phyloP scores from a whole-genome alignment of 2,888 invertebrate genomes.

The Pseudococcus jackbeardsleyi region DNA sequence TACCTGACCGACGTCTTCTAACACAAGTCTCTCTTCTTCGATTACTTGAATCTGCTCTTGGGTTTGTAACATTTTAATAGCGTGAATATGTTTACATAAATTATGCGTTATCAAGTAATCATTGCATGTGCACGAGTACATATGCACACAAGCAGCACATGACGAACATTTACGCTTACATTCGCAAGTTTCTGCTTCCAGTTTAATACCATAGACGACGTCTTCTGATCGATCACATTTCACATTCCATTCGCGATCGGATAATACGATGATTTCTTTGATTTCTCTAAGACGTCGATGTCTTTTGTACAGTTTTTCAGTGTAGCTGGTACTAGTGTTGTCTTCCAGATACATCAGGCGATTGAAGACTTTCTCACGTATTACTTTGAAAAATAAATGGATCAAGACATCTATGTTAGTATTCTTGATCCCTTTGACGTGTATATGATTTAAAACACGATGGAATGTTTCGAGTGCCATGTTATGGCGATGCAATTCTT shows the following conservation, averaged over 20 bases:
- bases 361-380: constrained; percentile 63
- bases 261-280: background rate
- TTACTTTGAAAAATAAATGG: constrained; percentile 59
- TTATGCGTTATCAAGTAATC: constrained; percentile 64
- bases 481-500: constrained; percentile 62
- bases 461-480: constrained; percentile 65
- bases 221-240: background rate
- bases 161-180: constrained; percentile 38
- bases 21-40: background rate
- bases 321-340: constrained; percentile 42
- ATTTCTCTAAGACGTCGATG: constrained; percentile 42
- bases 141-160: constrained; percentile 57
- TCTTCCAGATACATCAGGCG: constrained; percentile 40
- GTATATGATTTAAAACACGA: constrained; percentile 64
- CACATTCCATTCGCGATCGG: background rate
- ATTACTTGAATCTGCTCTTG: background rate
- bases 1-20: constrained; percentile 25
- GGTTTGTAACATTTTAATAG: constrained; percentile 25
- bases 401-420: constrained; percentile 61
- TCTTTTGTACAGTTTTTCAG: constrained; percentile 34
- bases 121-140: constrained; percentile 62
- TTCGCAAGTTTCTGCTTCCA: constrained; percentile 1
- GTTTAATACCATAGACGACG: background rate
- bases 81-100: constrained; percentile 65
- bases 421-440: constrained; percentile 56